Base-by-base conservation (phyloP, 2,113 vertebrate genomes). In the Perca flavescens region DNA sequence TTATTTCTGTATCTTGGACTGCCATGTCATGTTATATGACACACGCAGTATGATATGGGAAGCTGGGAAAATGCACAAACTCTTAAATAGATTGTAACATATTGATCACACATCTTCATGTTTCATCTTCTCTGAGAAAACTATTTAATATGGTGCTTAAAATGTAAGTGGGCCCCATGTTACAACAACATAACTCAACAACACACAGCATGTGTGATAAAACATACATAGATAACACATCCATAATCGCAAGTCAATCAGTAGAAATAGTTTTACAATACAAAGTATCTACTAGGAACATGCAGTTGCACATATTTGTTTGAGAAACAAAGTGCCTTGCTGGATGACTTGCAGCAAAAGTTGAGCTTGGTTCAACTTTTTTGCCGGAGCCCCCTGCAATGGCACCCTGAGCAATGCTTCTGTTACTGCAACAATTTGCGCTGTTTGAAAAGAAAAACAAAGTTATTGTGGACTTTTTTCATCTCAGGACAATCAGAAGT, bases 401-500 rank as follows among this genome's bases (percentile, higher is more conserved):
- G 36, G 36, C 36, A 7, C 36, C 36, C 36, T 28, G 28, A 28
- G 80, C 75, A 31, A 63, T 47, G 21, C 22, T 10, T 47, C 53
- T 57, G 43, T 21, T 53, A 57, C 61, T 4, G 60, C 73, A 2
- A 43, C 77, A 31, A 9, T 58, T 49, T 19, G 40, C 11, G 22
- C 71, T 34, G 8, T 34, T 28, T 56, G 34, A 72, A 25, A 49
- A 47, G 21, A 69, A 15, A 47, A 50, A 15, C 25, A 31, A 72
- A 49, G 25, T 69, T 88, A 82, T 84, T 62, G 58, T 58, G 79
- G 87, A 90, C 53, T 73, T 89, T 79, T 80, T 73, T 25, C 19
- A 9, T 31, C 67, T 60, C 75, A 50, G 84, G 92, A 93, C 86
- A 94, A 89, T 93, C 90, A 72, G n/a, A 79, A 70, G 60, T 66